Evolutionary conservation across 2,888 invertebrate species (phyloP).

Genomic region (Drosophila putrida): DNA sequence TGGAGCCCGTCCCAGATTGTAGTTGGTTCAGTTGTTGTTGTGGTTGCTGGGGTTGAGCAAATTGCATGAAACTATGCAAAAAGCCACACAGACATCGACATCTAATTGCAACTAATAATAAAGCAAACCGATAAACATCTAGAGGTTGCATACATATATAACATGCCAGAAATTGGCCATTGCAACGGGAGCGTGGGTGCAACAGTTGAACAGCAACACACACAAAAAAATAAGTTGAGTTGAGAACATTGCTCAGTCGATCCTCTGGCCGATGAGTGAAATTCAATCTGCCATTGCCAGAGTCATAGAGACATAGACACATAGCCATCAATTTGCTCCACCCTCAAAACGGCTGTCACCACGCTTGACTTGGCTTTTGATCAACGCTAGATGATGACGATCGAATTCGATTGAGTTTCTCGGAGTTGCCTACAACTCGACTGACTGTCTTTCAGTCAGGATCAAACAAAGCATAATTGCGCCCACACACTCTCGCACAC

Average conservation of each 20-base stretch:
- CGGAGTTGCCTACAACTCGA: constrained; percentile 49
- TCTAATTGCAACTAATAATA: constrained; percentile 82
- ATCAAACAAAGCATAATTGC: constrained; percentile 78
- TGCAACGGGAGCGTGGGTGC: constrained; percentile 48
- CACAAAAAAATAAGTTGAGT: constrained; percentile 4
- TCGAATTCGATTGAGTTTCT: constrained; percentile 16
- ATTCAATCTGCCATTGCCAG: constrained; percentile 62
- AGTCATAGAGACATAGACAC: constrained; percentile 3
- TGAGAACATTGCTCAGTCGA: constrained; percentile 36
- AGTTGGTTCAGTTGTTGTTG: constrained; percentile 8
- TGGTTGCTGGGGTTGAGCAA: constrained; percentile 27
- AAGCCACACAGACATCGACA: constrained; percentile 72
- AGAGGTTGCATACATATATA: constrained; percentile 33
- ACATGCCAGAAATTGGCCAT: constrained; percentile 64
- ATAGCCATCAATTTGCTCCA: constrained; percentile 60
- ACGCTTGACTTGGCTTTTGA: constrained; percentile 65
- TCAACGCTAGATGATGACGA: constrained; percentile 37
- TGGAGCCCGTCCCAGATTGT: constrained; percentile 36
- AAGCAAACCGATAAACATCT: constrained; percentile 72
- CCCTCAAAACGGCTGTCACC: constrained; percentile 78
- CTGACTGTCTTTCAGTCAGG: constrained; percentile 63
- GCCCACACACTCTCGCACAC: constrained; percentile 69
- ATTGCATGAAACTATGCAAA: constrained; percentile 61
- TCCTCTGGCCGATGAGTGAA: constrained; percentile 43
- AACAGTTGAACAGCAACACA: constrained; percentile 16